phyloP scores from a whole-genome alignment of 2,797 vertebrate genomes.

The Trichosurus vulpecula region DNA sequence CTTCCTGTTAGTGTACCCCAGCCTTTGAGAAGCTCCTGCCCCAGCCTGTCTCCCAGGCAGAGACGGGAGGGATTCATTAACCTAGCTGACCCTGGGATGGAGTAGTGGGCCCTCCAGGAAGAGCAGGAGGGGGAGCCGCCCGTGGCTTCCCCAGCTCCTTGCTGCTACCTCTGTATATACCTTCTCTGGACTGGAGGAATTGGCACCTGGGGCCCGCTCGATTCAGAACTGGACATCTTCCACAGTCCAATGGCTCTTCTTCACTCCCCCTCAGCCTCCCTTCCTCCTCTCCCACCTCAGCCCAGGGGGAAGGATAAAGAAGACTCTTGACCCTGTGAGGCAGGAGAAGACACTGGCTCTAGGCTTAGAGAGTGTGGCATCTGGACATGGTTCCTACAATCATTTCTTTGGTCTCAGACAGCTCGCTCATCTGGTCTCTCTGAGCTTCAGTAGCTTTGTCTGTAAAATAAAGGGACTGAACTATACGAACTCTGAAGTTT shows the following conservation, averaged over 20 bases:
- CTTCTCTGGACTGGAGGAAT: neutral
- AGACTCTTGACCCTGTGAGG: neutral
- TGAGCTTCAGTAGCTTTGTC: neutral
- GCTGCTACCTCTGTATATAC: neutral
- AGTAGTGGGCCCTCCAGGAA: neutral
- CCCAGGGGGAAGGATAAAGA: neutral
- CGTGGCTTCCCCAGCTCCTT: too few species aligned
- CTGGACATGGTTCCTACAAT: neutral
- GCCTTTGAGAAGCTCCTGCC: slow-evolving; percentile 1
- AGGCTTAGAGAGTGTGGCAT: too few species aligned
- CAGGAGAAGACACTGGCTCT: neutral
- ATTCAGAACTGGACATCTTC: too few species aligned
- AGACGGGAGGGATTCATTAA: neutral
- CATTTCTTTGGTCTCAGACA: neutral
- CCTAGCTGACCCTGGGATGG: neutral
- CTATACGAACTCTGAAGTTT: neutral
- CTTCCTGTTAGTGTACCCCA: neutral
- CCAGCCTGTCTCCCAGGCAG: neutral
- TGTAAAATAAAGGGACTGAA: neutral
- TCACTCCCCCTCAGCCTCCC: neutral
- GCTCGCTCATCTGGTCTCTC: neutral
- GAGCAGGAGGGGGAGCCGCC: too few species aligned
- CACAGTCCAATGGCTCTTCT: neutral
- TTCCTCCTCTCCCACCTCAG: neutral
- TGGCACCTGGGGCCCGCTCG: neutral